Percentiles rank a stretch among this genome's conserved stretches.
phyloP scores from a whole-genome alignment of 2,797 vertebrate genomes.

The Clarias fuscus region DNA sequence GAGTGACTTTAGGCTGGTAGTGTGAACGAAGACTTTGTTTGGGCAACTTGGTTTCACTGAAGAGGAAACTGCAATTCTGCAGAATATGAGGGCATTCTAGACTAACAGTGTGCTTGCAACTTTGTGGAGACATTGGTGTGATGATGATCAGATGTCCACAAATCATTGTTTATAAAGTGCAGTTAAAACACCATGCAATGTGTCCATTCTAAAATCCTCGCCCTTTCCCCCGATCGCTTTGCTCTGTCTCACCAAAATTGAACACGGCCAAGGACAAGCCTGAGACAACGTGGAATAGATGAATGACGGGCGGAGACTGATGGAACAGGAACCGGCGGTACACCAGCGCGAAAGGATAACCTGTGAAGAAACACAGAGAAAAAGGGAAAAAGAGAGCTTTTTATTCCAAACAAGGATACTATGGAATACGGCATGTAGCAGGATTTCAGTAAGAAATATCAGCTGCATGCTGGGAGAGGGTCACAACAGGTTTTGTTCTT shows the following conservation, averaged over 20 bases:
- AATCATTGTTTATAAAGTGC: not conserved
- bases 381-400: not conserved
- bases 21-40: not conserved
- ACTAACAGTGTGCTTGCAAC: not conserved
- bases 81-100: not conserved
- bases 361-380: slow-evolving; percentile 65
- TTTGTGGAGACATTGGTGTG: not conserved
- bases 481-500: too few relatives aligned
- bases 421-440: not conserved
- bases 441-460: not conserved
- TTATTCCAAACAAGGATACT: not conserved
- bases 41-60: not conserved
- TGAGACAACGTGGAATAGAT: slow-evolving; percentile 86
- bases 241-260: slow-evolving; percentile 89
- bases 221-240: not conserved
- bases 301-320: slow-evolving; percentile 84
- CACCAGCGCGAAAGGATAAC: slow-evolving; percentile 92
- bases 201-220: not conserved
- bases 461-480: not conserved
- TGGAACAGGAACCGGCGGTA: slow-evolving; percentile 88
- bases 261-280: slow-evolving; percentile 93
- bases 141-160: not conserved
- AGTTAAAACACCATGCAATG: not conserved
- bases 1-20: too few relatives aligned
- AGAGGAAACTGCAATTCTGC: not conserved